A percentile compares a stretch with the other conserved stretches of the same genome.
These are phyloP conservation scores for Zaprionus inermis DNA, from an alignment of 1,140 invertebrate genomes.

Conservation along the genomic window DNA sequence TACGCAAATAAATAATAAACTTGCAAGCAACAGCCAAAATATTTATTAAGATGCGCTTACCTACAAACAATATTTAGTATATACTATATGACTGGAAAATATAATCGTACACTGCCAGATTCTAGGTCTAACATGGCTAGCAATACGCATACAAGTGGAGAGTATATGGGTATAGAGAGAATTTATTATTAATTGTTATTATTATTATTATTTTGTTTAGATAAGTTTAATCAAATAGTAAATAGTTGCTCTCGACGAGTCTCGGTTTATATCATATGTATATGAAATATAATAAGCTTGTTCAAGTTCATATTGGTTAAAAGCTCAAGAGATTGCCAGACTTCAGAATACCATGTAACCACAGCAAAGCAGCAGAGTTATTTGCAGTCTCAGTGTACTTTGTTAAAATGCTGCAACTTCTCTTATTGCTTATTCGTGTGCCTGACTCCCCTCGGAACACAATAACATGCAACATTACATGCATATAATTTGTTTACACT, in stretches of 20 bases:
- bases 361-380: too few species aligned
- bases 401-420: too few species aligned
- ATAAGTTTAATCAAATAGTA: neutral
- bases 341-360: neutral
- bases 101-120: too few species aligned
- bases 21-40: conserved; percentile 24
- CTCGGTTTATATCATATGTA: conserved; percentile 6
- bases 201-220: neutral
- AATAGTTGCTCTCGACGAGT: neutral
- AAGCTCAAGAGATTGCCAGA: neutral
- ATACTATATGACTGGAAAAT: too few species aligned
- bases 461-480: conserved; percentile 83
- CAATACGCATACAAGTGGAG: too few species aligned
- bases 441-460: conserved; percentile 12
- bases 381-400: too few species aligned
- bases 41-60: conserved; percentile 23
- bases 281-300: conserved; percentile 27
- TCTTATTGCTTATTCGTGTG: neutral
- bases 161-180: neutral
- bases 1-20: conserved; percentile 38
- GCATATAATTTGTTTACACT: conserved; percentile 84
- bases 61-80: neutral
- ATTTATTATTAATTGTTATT: neutral
- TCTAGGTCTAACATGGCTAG: too few species aligned
- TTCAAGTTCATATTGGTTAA: conserved; percentile 18